Base-by-base conservation (phyloP, 2,797 vertebrate species). In the Taenioides sp. region DNA sequence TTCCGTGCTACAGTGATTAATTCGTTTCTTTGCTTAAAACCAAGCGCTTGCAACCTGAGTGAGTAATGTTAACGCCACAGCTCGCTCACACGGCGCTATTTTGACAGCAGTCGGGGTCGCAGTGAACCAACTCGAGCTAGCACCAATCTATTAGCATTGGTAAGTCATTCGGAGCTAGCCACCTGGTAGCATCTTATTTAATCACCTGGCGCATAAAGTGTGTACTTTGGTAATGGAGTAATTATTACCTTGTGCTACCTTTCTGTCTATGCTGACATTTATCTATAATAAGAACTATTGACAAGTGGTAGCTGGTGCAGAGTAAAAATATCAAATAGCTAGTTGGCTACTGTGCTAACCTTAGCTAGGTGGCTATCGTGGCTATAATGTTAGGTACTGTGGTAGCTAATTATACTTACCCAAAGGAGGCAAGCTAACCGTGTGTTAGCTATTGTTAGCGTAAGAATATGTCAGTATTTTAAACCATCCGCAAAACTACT, bases 31-130 rank as follows among this genome's bases (percentile, higher is more conserved):
- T 79, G 50, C n/a, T 69, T 18, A 27, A 50, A 27, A 10, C 43
- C 64, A 60, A 54, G 79, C 70, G 62, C 74, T 65, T 69, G 81
- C 76, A 68, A 2, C 59, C 68, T 23, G 34, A 63, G 17, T 28
- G 76, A 63, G 62, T 78, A 75, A 50, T 67, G 80, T 86, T 73
- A 84, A 83, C 55, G 82, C 81, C 76, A 76, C 87, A 82, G 61
- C 84, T 77, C 80, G 86, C 88, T 91, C 91, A 85, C 88, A 87
- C 91, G 80, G 85, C 85, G 86, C 87, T 92, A 85, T 88, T 92
- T 90, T 94, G 92, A 91, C 93, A 93, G 91, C 93, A 93, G 91
- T 92, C 89, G 85, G 92, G 87, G 80, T 90, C 84, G 88, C 70
- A 67, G 84, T 75, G 82, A 89, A 83, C 80, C 84, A 79, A 78